These are phyloP conservation scores for Ormyrus nitidulus DNA, from an alignment of 2,888 invertebrate species.

Conservation along the genomic window DNA sequence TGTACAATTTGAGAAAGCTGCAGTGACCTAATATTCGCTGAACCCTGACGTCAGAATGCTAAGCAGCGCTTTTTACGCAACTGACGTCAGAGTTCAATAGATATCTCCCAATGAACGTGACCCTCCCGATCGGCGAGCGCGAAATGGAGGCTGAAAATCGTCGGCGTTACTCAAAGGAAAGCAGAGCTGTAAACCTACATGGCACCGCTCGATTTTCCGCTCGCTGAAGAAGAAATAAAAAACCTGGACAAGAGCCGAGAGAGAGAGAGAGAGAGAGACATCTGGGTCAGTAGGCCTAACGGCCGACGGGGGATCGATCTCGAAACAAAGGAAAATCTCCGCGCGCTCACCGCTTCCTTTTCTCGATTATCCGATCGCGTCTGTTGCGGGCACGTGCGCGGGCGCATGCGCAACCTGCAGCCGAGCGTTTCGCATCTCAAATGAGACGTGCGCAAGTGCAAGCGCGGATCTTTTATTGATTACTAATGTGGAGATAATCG, in stretches of 20 bases:
- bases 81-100: constrained; percentile 5
- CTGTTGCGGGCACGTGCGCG: too few relatives aligned
- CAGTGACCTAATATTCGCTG: constrained; percentile 5
- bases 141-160: too few relatives aligned
- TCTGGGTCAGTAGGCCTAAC: not conserved
- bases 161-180: not conserved
- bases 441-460: constrained; percentile 17
- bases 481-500: constrained; percentile 29
- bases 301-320: too few relatives aligned
- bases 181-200: not conserved
- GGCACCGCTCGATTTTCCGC: too few relatives aligned
- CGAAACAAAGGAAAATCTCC: not conserved
- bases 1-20: constrained; percentile 3
- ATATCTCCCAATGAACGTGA: not conserved
- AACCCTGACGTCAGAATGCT: constrained; percentile 20
- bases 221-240: constrained; percentile 1
- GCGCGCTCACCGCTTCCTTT: not conserved
- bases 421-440: constrained; percentile 23
- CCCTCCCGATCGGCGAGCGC: too few relatives aligned
- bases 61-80: constrained; percentile 5
- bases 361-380: not conserved
- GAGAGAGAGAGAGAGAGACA: not conserved
- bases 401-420: not conserved
- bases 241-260: not conserved
- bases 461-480: constrained; percentile 24